These are phyloP conservation scores for Macrobrachium nipponense DNA, from an alignment of 1,140 invertebrate genomes.

Conservation along the genomic window DNA sequence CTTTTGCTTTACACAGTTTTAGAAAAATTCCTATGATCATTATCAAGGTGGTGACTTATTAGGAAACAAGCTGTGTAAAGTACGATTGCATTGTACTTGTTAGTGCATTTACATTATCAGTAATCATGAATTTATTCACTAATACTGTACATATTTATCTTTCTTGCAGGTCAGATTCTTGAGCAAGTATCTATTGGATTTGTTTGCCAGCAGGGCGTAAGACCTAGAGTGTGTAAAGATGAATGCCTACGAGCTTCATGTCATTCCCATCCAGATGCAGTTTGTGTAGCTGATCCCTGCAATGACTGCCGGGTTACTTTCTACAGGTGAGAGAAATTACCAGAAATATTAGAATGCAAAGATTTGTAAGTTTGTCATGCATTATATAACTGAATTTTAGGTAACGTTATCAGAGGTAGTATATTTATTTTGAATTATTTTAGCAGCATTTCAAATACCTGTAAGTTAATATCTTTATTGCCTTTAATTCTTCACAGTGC, in stretches of 20 bases:
- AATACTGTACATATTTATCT: background rate
- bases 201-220: constrained; percentile 65
- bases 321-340: constrained; percentile 62
- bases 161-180: constrained; percentile 65
- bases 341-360: background rate
- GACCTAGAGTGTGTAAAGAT: constrained; percentile 67
- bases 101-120: too few relatives aligned
- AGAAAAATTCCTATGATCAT: too few relatives aligned
- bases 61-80: too few relatives aligned
- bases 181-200: constrained; percentile 64
- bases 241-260: constrained; percentile 68
- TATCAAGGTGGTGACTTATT: too few relatives aligned
- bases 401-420: too few relatives aligned
- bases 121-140: background rate
- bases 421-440: too few relatives aligned
- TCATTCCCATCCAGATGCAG: constrained; percentile 67
- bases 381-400: too few relatives aligned
- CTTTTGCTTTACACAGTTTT: too few relatives aligned
- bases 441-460: too few relatives aligned
- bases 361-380: constrained; percentile 1
- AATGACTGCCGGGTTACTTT: constrained; percentile 66
- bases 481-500: constrained; percentile 29
- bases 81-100: too few relatives aligned
- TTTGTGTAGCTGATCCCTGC: constrained; percentile 70
- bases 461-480: constrained; percentile 3